Evolutionary conservation across 2,113 vertebrate genomes (phyloP).

Genomic region (Dasyornis broadbenti): DNA sequence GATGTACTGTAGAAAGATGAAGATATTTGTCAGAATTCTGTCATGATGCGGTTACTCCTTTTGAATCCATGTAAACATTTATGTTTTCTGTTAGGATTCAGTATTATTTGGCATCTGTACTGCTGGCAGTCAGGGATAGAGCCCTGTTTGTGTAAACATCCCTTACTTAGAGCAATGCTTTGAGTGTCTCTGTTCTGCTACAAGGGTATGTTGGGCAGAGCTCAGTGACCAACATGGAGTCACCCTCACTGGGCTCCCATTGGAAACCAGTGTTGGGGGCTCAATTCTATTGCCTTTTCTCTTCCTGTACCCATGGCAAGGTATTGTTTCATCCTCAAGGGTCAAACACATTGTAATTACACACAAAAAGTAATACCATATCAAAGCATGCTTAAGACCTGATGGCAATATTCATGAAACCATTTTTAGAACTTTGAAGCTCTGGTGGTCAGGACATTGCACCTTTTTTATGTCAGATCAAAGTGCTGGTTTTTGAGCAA

Average conservation of each 20-base stretch:
- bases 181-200: not conserved
- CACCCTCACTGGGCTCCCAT: accelerated
- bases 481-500: not conserved
- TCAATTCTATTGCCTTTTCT: not conserved
- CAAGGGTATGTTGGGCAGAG: not conserved
- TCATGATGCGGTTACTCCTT: not conserved
- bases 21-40: not conserved
- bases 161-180: not conserved
- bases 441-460: not conserved
- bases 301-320: not conserved
- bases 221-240: not conserved
- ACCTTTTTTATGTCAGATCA: not conserved
- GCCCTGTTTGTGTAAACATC: not conserved
- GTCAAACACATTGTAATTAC: not conserved
- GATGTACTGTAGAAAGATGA: not conserved
- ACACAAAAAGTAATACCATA: not conserved
- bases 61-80: not conserved
- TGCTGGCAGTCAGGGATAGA: not conserved
- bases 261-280: not conserved
- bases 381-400: not conserved
- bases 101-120: not conserved
- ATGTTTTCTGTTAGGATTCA: not conserved
- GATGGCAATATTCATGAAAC: not conserved
- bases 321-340: not conserved
- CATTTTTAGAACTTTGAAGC: not conserved